A percentile compares a stretch with the other conserved stretches of the same genome.
These are phyloP conservation scores for Scaptomyza cyrtandrae DNA, from an alignment of 2,888 invertebrate genomes.

Conservation along the genomic window DNA sequence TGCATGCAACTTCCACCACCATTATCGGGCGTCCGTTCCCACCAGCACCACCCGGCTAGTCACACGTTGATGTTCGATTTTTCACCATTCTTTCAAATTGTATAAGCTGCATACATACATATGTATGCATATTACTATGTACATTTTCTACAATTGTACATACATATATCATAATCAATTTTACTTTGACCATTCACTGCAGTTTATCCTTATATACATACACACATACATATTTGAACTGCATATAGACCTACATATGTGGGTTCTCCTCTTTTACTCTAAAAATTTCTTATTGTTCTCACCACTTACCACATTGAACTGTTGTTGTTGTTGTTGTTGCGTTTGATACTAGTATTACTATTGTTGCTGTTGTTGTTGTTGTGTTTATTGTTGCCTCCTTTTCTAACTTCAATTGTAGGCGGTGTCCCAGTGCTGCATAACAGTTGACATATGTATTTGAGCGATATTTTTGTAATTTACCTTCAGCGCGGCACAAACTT, in stretches of 20 bases:
- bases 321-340: constrained; percentile 17
- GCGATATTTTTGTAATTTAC: constrained; percentile 15
- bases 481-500: constrained; percentile 20
- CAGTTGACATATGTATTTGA: constrained; percentile 36
- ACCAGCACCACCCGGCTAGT: constrained; percentile 50
- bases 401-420: constrained; percentile 35
- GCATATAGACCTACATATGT: not conserved
- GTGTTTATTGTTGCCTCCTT: constrained; percentile 7
- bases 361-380: constrained; percentile 14
- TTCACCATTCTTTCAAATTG: constrained; percentile 64
- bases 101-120: constrained; percentile 28
- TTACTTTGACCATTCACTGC: constrained; percentile 38
- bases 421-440: constrained; percentile 53
- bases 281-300: constrained; percentile 3
- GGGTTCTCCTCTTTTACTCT: not conserved
- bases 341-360: constrained; percentile 20
- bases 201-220: constrained; percentile 3
- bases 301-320: constrained; percentile 41
- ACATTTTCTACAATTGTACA: not conserved
- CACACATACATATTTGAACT: not conserved
- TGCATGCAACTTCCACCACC: constrained; percentile 41
- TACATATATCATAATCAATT: constrained; percentile 43
- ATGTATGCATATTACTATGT: constrained; percentile 11
- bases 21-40: constrained; percentile 3
- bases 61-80: constrained; percentile 70